These are phyloP conservation scores for Phocoena sinus DNA, from an alignment of 2,113 vertebrate species.

Conservation along the genomic window DNA sequence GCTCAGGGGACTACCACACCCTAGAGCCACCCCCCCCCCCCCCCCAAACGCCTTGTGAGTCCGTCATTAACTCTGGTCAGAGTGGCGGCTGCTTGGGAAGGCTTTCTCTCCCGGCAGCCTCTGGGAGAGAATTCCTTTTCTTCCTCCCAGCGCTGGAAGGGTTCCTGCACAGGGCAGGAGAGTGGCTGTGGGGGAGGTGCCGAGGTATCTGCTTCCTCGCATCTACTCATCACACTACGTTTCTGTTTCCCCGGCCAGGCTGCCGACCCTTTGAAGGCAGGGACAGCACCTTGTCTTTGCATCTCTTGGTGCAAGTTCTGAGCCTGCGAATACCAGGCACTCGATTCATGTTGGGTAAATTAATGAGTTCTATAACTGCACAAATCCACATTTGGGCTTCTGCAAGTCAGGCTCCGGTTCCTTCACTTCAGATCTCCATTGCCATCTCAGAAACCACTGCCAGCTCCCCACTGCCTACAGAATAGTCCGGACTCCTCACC, in stretches of 20 bases:
- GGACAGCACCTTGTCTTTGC: not conserved
- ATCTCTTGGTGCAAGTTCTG: not conserved
- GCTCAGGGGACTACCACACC: no score
- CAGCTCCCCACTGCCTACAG: not conserved
- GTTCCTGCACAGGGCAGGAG: no score
- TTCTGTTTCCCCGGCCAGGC: not conserved
- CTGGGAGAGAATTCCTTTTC: not conserved
- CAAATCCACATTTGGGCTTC: not conserved
- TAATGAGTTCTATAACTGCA: not conserved
- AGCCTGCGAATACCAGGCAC: not conserved
- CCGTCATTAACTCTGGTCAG: not conserved
- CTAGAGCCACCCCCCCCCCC: not conserved
- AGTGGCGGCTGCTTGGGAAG: not conserved
- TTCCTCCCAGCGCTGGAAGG: not conserved
- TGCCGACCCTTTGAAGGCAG: not conserved
- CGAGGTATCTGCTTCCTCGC: not conserved
- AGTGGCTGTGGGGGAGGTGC: not conserved
- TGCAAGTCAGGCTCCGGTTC: not conserved
- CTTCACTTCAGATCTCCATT: not conserved
- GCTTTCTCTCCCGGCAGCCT: not conserved
- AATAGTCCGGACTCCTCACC: not conserved
- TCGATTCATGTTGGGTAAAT: not conserved
- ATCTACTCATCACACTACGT: not conserved
- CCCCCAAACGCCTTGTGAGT: not conserved
- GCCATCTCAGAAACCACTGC: not conserved